Conservation (phyloP, 2,113 vertebrate species). For the Epinephelus fuscoguttatus region DNA sequence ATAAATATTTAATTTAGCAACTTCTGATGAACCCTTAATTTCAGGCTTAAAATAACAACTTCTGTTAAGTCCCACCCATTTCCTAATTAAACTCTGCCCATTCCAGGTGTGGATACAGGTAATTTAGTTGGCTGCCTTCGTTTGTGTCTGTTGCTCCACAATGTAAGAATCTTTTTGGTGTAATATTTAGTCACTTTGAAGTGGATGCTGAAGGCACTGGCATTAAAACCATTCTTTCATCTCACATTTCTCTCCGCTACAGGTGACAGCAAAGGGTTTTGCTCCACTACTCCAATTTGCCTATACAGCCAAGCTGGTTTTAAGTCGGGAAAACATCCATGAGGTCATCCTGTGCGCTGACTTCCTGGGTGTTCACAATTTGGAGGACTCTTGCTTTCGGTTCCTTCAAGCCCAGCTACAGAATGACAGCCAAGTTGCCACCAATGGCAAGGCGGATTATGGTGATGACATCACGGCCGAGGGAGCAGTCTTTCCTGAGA, state of each 20-base stretch:
- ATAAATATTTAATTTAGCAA: too few species aligned
- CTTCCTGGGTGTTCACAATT: conserved; percentile 94
- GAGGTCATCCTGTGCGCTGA: conserved; percentile 95
- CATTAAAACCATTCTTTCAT: not conserved
- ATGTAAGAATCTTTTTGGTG: not conserved
- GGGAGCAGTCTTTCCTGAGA: conserved; percentile 57
- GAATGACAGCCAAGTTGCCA: conserved; percentile 82
- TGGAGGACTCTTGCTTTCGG: conserved; percentile 96
- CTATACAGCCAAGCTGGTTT: conserved; percentile 96
- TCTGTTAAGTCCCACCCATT: too few species aligned
- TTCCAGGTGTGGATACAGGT: too few species aligned
- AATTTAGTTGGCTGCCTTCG: too few species aligned
- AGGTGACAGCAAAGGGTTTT: conserved; percentile 96
- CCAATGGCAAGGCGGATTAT: conserved; percentile 78
- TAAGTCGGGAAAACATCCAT: conserved; percentile 95
- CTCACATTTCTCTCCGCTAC: conserved; percentile 49
- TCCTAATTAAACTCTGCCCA: too few species aligned
- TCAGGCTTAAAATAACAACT: too few species aligned
- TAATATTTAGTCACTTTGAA: not conserved
- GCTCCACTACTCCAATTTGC: conserved; percentile 95
- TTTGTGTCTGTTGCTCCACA: not conserved
- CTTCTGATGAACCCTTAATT: too few species aligned
- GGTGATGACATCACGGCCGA: conserved; percentile 77
- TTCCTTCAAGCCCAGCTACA: conserved; percentile 94
- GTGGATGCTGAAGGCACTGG: not conserved